Evolutionary conservation across 2,113 vertebrate genomes (phyloP), one percentile per base, ranked within the genome.

Genomic region (Tursiops truncatus): DNA sequence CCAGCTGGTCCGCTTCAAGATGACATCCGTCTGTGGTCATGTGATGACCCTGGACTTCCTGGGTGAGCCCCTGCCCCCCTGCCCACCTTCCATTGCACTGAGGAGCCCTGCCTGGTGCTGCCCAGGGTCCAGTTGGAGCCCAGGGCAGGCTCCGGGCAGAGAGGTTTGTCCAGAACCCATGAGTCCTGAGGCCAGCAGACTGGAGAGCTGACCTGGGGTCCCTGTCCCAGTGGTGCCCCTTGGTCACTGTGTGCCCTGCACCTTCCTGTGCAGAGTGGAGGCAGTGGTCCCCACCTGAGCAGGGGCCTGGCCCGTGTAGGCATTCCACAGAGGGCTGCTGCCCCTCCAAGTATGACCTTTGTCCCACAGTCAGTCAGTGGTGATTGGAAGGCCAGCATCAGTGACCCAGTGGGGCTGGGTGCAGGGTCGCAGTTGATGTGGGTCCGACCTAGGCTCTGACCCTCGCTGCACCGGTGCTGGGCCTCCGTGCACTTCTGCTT

Each of bases 21-120:
- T 99, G 99, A 99, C 99, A 0, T 99, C 99, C 0, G 99, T 99
- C 28, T 99, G 99, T 60, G 99, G 99, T 26, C 99, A 99, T 0
- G 99, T 99, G 92, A 99, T 99, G 99, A 99, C 99, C 95, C 98
- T 99, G 98, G 99, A 99, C 98, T 99, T 99, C 98, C 99, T 99
- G 92, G 99, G 99, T 99, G 98, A 97, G 96, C 4, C 44, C 50
- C 82, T 58, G 56, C 38, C 1, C 33, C 10, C 23, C 44, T 9
- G 2, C 33, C 38, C 10, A 4, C 50, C 28, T 15, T 68, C 36
- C 18, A 26, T 31, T 25, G 74, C 31, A 0, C 31, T 6, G 3
- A 82, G 44, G 65, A 89, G 26, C 87, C 68, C 73, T 10, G 3
- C 15, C 44, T 3, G 1, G 3, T 26, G 36, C 20, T 60, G 25